Evolutionary conservation across 2,113 vertebrate species (phyloP), one percentile per base, ranked within the genome.

Genomic region (Seriola quinqueradiata): DNA sequence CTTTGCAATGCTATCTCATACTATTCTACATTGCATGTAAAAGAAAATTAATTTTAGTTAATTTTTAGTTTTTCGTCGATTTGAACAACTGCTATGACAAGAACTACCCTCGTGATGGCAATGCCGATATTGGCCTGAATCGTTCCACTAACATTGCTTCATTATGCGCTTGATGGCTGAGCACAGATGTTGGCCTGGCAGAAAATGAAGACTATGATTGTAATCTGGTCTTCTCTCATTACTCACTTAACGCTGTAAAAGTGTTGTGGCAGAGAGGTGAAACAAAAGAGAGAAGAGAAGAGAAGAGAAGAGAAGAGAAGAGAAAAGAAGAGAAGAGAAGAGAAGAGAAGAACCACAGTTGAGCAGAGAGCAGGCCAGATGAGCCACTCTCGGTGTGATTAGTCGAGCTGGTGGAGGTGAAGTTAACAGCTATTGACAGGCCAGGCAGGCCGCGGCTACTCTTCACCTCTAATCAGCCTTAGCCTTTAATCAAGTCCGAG

Each of bases 401-500:
- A 81, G 76, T 77, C 0, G 42, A 81, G 78, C 85, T 79, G 75
- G 61, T 74, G 25, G 63, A 74, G 65, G 74, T 92, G 92, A 95
- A 76, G 80, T 76, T 94, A 93, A 95, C 83, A 73, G 68, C 85
- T 93, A 95, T 94, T 92, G 94, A 94, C 94, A 94, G 90, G 86
- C 87, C 72, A 76, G 87, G 82, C 79, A 82, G 91, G 78, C 85
- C 87, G 81, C 50, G 25, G 84, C 87, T 90, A 92, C 91, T 93
- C 91, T 88, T 93, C 94, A 92, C 90, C 89, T 92, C 89, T 91
- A 95, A 95, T 95, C 95, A 95, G 90, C 82, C 86, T 75, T 67
- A 85, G 86, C 87, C 94, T 95, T 95, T 95, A 95, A 95, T 95
- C 95, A 95, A 85, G 92, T 90, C 84, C 5, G 68, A 87, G 82